These are phyloP conservation scores for Apodemia duryi DNA, from an alignment of 2,888 invertebrate species.

Conservation along the genomic window DNA sequence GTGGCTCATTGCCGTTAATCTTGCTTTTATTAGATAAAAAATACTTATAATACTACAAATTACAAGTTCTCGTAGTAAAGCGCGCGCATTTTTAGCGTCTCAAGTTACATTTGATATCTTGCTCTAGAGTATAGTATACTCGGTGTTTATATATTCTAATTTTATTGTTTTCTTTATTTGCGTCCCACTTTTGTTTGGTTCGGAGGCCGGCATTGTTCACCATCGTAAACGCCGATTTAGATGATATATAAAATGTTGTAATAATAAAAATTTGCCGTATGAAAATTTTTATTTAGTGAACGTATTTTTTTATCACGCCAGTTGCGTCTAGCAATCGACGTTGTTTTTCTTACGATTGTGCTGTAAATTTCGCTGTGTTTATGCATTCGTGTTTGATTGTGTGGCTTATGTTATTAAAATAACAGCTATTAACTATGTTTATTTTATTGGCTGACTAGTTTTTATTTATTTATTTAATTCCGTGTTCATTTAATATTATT, in stretches of 20 bases:
- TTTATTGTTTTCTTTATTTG: constrained; percentile 80
- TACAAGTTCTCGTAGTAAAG: not conserved
- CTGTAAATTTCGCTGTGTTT: constrained; percentile 32
- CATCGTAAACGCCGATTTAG: constrained; percentile 77
- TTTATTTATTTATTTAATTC: no score
- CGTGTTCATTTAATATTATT: no score
- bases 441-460: not conserved
- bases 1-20: no score
- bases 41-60: not conserved
- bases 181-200: constrained; percentile 78
- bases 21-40: not conserved
- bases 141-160: constrained; percentile 71
- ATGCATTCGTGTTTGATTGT: constrained; percentile 23
- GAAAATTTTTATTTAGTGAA: constrained; percentile 39
- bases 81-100: not conserved
- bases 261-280: constrained; percentile 43
- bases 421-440: not conserved
- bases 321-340: constrained; percentile 29
- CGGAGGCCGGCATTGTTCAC: constrained; percentile 73
- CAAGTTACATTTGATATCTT: not conserved
- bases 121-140: not conserved
- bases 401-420: constrained; percentile 17
- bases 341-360: constrained; percentile 32
- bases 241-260: constrained; percentile 78
- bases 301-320: constrained; percentile 36